These are phyloP conservation scores for Heteronetta atricapilla DNA, from an alignment of 2,113 vertebrate genomes.

Conservation along the genomic window DNA sequence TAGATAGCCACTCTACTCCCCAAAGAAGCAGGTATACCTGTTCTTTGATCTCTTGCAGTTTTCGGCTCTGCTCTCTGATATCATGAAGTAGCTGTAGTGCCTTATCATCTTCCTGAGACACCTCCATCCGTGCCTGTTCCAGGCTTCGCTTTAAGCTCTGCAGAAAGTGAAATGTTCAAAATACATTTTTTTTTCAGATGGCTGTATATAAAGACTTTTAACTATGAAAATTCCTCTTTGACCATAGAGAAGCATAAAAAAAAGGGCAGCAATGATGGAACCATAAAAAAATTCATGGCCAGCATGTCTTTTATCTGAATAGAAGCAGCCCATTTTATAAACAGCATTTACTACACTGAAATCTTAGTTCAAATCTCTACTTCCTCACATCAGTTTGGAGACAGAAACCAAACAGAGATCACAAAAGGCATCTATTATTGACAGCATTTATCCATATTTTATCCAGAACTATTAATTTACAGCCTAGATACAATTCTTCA, in stretches of 20 bases:
- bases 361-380: constrained; percentile 1
- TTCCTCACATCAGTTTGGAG: background rate
- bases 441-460: constrained; percentile 52
- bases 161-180: constrained; percentile 78
- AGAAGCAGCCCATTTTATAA: background rate
- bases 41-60: constrained; percentile 98
- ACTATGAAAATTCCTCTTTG: constrained; percentile 52
- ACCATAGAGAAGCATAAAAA: background rate
- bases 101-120: constrained; percentile 98
- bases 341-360: background rate
- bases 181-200: constrained; percentile 39
- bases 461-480: constrained; percentile 41
- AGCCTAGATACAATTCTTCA: constrained; percentile 40
- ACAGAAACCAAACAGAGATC: constrained; percentile 23
- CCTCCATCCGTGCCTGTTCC: constrained; percentile 97
- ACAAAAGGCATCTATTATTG: constrained; percentile 52
- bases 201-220: constrained; percentile 48
- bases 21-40: constrained; percentile 83
- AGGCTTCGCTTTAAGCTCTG: constrained; percentile 99
- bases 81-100: constrained; percentile 96
- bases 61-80: constrained; percentile 97
- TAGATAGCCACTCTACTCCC: background rate
- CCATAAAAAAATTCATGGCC: background rate
- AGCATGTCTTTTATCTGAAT: constrained; percentile 36
- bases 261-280: background rate